Evolutionary conservation across 2,888 invertebrate species (phyloP), one percentile per base, ranked within the genome.

Genomic region (Drosophila lacicola): DNA sequence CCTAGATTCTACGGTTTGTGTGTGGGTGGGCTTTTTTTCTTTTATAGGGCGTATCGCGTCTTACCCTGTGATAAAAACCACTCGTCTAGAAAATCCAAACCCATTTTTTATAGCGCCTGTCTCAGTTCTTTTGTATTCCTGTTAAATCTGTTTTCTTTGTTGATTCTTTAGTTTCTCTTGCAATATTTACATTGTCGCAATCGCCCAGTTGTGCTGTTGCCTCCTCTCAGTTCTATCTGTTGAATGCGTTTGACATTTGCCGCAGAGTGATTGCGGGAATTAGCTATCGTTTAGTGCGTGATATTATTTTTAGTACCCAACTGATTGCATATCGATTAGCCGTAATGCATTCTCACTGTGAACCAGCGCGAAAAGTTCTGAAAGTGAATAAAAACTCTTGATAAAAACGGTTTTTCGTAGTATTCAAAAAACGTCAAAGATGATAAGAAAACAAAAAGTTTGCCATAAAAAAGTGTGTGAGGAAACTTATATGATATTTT

Each of bases 31-130:
- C n/a, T 19, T 21, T 17, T 17, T 14, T 44, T 45, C 29, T 41
- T 25, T 51, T 41, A 25, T 44, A 39, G 61, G 46, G 58, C 58
- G 37, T 37, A 50, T 45, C 13, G 19, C 49, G 66, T 70, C 87
- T 91, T 91, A 91, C 91, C 92, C 92, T 92, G 92, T 75, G 91
- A 92, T 88, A 91, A 86, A 88, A 91, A 91, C 92, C 91, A 91
- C 82, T 91, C 91, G 79, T 92, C 91, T 81, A 92, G 88, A 90
- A 91, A 91, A 90, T 92, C 91, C 90, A 91, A 88, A 84, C 84
- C 84, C 86, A 87, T 87, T 82, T 73, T 76, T 29, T 29, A 8
- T 29, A 8, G 29, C 29, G 8, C 29, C 29, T 66, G 77, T 67
- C 54, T 69, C 70, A 62, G 53, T 63, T 45, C 64, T 62, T 68